Base-by-base conservation (phyloP, 1,140 invertebrate genomes). In the Drosophila carrolli region DNA sequence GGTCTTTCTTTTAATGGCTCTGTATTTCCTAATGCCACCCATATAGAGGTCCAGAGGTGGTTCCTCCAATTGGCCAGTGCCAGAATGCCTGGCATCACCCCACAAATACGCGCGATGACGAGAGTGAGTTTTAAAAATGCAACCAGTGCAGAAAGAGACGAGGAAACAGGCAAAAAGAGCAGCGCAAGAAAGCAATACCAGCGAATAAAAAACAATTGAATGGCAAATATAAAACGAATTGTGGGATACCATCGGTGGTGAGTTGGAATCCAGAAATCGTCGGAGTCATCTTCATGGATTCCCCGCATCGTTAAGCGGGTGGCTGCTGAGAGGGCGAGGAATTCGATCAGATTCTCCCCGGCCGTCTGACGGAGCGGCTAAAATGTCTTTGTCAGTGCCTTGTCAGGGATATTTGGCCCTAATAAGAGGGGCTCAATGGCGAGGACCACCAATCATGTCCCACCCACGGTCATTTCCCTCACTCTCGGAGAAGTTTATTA, bases 401-500 rank as follows among this genome's bases (percentile, higher is more conserved):
- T 47, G 72, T 76, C 74, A 76, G 73, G 74, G 73, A 76, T 76
- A 75, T 58, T 75, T 75, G 46, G 11, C 29, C 57, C 61, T 67
- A 38, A 67, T 44, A 68, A 37, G 50, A 16, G 13, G 27, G 32
- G 5, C 14, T 40, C 11, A 13, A 27, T 5, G 43, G 16, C 23
- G 23, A 23, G 41, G 23, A n/a, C 13, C 27, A 27, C 47, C 13
- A 16, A 29, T 2, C 23, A 23, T 23, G 29, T 32, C 29, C 38
- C 38, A 40, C 4, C 13, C 38, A n/a, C 38, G 23, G 19, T n/a
- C 29, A 51, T 51, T 14, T 35, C 4, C 37, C 37, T 19, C 41
- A 13, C 53, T 44, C 41, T 53, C 53, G 48, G 44, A 63, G 71
- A 77, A 75, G 68, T 86, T 86, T 78, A 86, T 86, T 86, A 88